Base-by-base conservation (phyloP, 1,140 invertebrate genomes). In the Zaprionus davidi region DNA sequence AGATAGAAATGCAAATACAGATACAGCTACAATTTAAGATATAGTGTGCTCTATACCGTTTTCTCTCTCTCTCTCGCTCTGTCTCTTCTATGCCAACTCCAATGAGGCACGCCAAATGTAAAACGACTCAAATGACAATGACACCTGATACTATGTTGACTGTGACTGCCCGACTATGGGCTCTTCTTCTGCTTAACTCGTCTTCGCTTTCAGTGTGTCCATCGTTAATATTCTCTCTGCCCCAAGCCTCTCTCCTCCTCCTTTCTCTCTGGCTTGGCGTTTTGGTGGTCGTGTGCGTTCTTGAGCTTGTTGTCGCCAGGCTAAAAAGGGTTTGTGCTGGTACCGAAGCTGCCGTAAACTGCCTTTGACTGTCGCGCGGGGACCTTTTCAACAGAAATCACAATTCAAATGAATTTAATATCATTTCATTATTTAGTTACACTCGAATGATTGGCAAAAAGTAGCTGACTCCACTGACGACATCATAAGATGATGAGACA, bases 401-500 rank as follows among this genome's bases (percentile, higher is more conserved):
- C 86, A 92, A 90, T 90, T 91, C 90, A 87, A 91, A 91, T 90
- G 81, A 90, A 92, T 92, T 92, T 92, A 92, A 92, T 92, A 92
- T 92, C 90, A 92, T 92, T 92, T 92, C 86, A 90, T 92, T 92
- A 92, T 90, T 90, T 90, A 87, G 83, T 92, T 92, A 92, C 90
- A 91, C 83, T 90, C 72, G 79, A 92, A 78, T 90, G 90, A 84
- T 80, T 90, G 81, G 78, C 85, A 90, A 85, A 90, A 90, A 90
- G 86, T 90, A 88, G 81, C 86, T 57, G 67, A 69, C 59, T 15
- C n/a, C 26, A 56, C 31, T 17, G 31, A 46, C 15, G 64, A 80
- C 41, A 59, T 36, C 36, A 72, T 66, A 79, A 78, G 73, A 71
- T 34, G 56, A 65, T 36, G 60, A 41, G n/a, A 46, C 41, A 46